Evolutionary conservation across 2,113 vertebrate species (phyloP), one percentile per base, ranked within the genome.

Genomic region (Halichoeres trimaculatus): DNA sequence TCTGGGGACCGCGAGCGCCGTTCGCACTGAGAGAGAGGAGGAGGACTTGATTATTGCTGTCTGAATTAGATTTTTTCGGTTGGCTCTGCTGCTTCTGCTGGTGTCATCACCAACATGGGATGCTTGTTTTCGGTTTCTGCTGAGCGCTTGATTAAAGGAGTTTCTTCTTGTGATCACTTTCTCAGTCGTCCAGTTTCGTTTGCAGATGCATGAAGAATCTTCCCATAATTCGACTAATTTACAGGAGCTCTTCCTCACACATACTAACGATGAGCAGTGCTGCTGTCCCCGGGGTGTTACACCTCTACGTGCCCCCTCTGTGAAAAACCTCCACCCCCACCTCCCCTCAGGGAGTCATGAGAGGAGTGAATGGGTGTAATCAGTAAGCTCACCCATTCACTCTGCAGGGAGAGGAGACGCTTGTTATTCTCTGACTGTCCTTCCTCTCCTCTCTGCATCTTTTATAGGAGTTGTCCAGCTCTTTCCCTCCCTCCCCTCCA

Each of bases 341-440:
- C 70, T 61, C 24, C 45, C 19, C 55, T 51, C 53, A 43, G 14
- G 60, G 66, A 73, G 51, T 74, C 61, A 70, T 47, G 22, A 56
- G 80, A 57, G 57, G 54, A 85, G 81, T 77, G 62, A 85, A 85
- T 87, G 70, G 76, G 59, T 84, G 67, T 89, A 84, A 85, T 88
- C 85, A 71, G 71, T 65, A 40, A 62, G 50, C 52, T 83, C 72
- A 80, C 74, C 54, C 64, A 52, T 78, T 87, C 72, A 74, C 57
- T 78, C 41, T 62, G 59, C 6, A 12, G 38, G 58, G 74, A 43
- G 40, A 58, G 35, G 52, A 55, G 35, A 55, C 67, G 65, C 65
- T 74, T 57, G 45, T 81, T 81, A 57, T 66, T 84, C 72, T 70
- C 75, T 65, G 47, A 62, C 74, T 20, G 3, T 65, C 47, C 54